Evolutionary conservation across 2,888 invertebrate genomes (phyloP).

Genomic region (Lissocephala sabroskyi): DNA sequence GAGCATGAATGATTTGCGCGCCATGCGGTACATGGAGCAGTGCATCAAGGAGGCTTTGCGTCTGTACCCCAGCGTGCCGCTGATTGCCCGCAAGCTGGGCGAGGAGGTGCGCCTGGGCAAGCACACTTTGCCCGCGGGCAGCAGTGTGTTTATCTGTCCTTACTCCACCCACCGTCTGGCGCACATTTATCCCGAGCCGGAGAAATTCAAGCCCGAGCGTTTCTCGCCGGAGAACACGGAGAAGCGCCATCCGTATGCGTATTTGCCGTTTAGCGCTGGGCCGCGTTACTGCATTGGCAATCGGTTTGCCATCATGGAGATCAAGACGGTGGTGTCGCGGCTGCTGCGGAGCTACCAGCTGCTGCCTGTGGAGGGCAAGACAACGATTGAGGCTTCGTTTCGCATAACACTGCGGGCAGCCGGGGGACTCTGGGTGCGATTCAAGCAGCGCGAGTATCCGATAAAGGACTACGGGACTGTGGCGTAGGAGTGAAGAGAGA

Average conservation of each 20-base stretch:
- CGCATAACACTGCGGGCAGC: constrained; percentile 75
- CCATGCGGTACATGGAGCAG: constrained; percentile 79
- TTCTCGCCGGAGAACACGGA: constrained; percentile 74
- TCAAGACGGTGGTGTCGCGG: constrained; percentile 75
- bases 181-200: constrained; percentile 75
- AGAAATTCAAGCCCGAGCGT: constrained; percentile 75
- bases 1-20: constrained; percentile 75
- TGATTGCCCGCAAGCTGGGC: constrained; percentile 69
- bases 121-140: constrained; percentile 74
- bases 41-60: constrained; percentile 81
- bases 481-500: too few relatives aligned
- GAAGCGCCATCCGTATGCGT: constrained; percentile 75
- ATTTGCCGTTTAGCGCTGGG: constrained; percentile 76
- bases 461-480: too few relatives aligned
- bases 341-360: constrained; percentile 74
- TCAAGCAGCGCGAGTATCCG: constrained; percentile 63
- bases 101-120: constrained; percentile 72
- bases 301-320: constrained; percentile 76
- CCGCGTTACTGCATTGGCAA: constrained; percentile 76
- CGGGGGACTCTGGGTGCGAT: constrained; percentile 76
- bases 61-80: constrained; percentile 71
- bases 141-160: constrained; percentile 75
- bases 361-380: constrained; percentile 73
- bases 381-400: constrained; percentile 73
- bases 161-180: constrained; percentile 76